Conservation (phyloP, 2,797 vertebrate genomes). For the Pelobates cultripes region DNA sequence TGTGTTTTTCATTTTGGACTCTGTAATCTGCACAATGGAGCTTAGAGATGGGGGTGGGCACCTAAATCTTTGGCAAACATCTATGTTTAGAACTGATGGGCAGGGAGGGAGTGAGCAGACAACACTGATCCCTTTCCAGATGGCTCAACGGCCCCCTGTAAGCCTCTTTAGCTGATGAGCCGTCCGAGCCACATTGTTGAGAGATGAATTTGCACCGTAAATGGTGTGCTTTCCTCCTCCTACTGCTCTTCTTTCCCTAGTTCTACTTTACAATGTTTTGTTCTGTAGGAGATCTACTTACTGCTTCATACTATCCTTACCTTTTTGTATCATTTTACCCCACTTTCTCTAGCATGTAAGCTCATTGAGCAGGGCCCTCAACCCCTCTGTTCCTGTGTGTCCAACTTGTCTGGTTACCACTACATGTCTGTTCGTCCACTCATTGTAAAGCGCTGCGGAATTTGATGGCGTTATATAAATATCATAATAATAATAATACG, state of each 20-base stretch:
- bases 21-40: constrained; percentile 29
- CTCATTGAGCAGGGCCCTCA: too few species aligned
- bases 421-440: too few species aligned
- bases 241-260: constrained; percentile 1
- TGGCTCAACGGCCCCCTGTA: constrained; percentile 48
- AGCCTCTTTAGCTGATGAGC: constrained; percentile 51
- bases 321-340: too few species aligned
- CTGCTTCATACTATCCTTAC: neutral
- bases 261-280: constrained; percentile 5
- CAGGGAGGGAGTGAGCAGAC: constrained; percentile 13
- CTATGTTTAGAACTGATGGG: constrained; percentile 22
- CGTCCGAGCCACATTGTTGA: constrained; percentile 21
- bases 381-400: too few species aligned
- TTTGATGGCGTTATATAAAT: too few species aligned
- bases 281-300: constrained; percentile 1
- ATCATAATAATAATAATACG: too few species aligned
- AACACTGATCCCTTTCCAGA: constrained; percentile 51
- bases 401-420: too few species aligned
- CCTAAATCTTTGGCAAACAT: constrained; percentile 45
- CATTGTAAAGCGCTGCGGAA: too few species aligned
- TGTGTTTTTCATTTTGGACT: constrained; percentile 21
- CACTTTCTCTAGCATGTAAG: too few species aligned
- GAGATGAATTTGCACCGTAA: constrained; percentile 44
- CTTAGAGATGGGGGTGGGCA: constrained; percentile 20
- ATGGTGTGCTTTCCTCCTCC: neutral